Base-by-base conservation (phyloP, 1,140 invertebrate species). In the Drosophila littoralis region DNA sequence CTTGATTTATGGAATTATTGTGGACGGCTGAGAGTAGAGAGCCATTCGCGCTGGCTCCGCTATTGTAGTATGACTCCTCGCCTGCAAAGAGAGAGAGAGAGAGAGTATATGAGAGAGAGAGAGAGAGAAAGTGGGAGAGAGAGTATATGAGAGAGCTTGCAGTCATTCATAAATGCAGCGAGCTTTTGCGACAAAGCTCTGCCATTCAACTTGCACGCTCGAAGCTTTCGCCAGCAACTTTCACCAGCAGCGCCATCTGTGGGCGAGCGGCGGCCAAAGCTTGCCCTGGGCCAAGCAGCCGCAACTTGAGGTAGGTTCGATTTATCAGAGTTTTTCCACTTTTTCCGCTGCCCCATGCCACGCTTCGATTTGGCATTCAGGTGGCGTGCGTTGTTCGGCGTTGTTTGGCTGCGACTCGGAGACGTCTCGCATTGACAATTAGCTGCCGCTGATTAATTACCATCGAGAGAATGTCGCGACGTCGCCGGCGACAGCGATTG, bases 1-100 rank as follows among this genome's bases (percentile, higher is more conserved):
- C 85, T 75, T 90, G 85, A 84, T 80, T 89, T 70, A 89, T 91
- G 90, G 90, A 91, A 91, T 91, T 92, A 64, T 91, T 92, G 66
- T 90, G 91, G 79, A 91, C 90, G 79, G 82, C 82, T 73, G 91
- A 91, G 70, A 88, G 79, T 55, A 91, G 71, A 10, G 90, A 79
- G 64, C 91, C 91, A 72, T 92, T 92, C 57, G 82, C 76, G 32
- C 75, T 79, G 63, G 91, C 80, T 45, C 84, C 83, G 40, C 83
- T 70, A 48, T 72, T 83, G 42, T 88, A 88, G 65, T 92, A 92
- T 59, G 91, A 90, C 43, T 92, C 91, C 75, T 92, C 91, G 78
- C 91, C 91, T 92, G 65, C 2, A 61, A 28, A 7, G 12, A 40
- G 0, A 68, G 10, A 36, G 38, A 43, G 12, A 33, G 33, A 58